Conservation (phyloP, 2,888 invertebrate species). For the Eucriotettix oculatus region DNA sequence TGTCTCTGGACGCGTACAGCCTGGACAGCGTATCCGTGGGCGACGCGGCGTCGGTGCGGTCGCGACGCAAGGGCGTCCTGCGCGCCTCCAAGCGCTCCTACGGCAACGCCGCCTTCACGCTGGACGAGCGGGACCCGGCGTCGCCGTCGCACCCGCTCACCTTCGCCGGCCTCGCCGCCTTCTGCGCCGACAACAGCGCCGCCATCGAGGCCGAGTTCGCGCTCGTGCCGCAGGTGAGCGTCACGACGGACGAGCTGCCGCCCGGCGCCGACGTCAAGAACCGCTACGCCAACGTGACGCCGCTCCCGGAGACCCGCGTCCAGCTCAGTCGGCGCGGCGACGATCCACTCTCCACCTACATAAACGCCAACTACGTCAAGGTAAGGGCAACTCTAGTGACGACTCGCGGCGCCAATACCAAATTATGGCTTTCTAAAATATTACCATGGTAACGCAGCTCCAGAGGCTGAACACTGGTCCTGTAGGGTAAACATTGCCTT, state of each 20-base stretch:
- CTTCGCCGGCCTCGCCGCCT: constrained; percentile 59
- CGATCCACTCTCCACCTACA: constrained; percentile 71
- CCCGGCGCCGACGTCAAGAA: constrained; percentile 81
- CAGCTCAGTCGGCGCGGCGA: constrained; percentile 51
- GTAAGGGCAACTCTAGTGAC: no score
- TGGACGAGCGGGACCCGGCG: constrained; percentile 23
- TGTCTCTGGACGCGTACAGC: constrained; percentile 76
- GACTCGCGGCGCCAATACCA: no score
- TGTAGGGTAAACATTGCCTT: no score
- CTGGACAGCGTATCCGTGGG: constrained; percentile 75
- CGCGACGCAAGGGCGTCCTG: constrained; percentile 49
- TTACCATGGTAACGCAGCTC: no score
- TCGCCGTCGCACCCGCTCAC: constrained; percentile 59
- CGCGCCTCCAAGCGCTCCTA: constrained; percentile 73
- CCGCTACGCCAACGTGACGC: constrained; percentile 87
- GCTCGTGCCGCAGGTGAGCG: constrained; percentile 62
- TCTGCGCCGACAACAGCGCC: constrained; percentile 44
- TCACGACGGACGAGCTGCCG: constrained; percentile 66
- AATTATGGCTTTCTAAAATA: no score
- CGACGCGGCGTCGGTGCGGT: constrained; percentile 31
- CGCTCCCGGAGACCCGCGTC: constrained; percentile 80
- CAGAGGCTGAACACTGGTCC: no score
- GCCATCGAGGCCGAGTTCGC: constrained; percentile 64
- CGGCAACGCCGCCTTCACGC: constrained; percentile 65
- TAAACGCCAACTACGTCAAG: constrained; percentile 84